Evolutionary conservation across 64 coral and sea anemone species (phyloP).

Genomic region (Actinia equina): DNA sequence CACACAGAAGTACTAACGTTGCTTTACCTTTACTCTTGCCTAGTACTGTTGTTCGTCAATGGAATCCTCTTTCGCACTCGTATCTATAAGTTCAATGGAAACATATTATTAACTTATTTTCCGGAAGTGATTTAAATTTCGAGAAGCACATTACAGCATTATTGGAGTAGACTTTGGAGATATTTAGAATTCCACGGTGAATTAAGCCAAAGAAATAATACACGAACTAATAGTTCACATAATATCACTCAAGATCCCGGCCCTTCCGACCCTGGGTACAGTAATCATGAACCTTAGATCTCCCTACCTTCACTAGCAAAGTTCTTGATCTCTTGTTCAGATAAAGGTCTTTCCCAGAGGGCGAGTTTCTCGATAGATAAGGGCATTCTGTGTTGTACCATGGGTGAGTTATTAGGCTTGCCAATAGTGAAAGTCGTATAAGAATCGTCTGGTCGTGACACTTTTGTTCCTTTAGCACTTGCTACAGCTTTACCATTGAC

Average conservation of each 20-base stretch:
- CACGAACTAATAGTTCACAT: no score
- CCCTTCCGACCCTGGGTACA: no score
- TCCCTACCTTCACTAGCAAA: slow-evolving; percentile 1
- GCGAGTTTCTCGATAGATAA: slow-evolving; percentile 30
- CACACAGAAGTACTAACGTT: no score
- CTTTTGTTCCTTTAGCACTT: neutral
- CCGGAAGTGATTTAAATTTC: no score
- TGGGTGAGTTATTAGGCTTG: slow-evolving; percentile 55
- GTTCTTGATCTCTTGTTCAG: slow-evolving; percentile 29
- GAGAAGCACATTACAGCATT: no score
- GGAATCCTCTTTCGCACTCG: neutral
- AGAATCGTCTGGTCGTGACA: slow-evolving; percentile 44
- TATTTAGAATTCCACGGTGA: no score
- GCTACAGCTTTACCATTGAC: slow-evolving; percentile 45
- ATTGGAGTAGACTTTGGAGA: no score
- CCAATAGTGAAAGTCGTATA: slow-evolving; percentile 33
- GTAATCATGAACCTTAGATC: neutral
- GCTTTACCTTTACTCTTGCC: neutral
- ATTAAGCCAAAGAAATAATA: no score
- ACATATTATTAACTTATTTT: no score
- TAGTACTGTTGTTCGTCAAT: neutral
- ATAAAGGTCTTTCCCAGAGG: slow-evolving; percentile 55
- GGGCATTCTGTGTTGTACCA: slow-evolving; percentile 28
- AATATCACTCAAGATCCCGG: no score
- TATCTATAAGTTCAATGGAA: neutral